Evolutionary conservation across 2,888 invertebrate genomes (phyloP).

Genomic region (Agrochola lota): DNA sequence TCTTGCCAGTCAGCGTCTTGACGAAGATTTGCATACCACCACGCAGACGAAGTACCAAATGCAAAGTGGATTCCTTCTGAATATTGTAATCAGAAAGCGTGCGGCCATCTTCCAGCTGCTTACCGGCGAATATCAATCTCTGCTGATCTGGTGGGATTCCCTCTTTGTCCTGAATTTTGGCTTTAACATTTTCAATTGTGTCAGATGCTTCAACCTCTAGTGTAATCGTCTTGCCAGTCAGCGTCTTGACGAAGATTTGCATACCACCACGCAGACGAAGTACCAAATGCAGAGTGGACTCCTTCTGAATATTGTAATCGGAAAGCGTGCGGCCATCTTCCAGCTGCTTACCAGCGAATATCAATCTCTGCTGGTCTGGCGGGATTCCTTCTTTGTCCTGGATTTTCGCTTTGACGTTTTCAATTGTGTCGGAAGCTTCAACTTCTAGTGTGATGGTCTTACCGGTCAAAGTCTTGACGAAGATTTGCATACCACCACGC

Average conservation of each 20-base stretch:
- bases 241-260: conserved; percentile 72
- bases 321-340: conserved; percentile 59
- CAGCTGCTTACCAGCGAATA: conserved; percentile 60
- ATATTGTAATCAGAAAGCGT: conserved; percentile 71
- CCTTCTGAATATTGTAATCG: conserved; percentile 64
- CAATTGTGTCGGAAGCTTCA: conserved; percentile 60
- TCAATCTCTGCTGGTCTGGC: conserved; percentile 58
- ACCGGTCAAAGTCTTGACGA: conserved; percentile 57
- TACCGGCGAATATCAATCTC: conserved; percentile 70
- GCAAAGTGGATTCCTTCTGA: conserved; percentile 70
- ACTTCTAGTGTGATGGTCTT: conserved; percentile 61
- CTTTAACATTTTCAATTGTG: conserved; percentile 71
- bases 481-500: conserved; percentile 63
- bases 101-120: conserved; percentile 71
- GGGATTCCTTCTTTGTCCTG: conserved; percentile 63
- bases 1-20: conserved; percentile 69
- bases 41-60: conserved; percentile 67
- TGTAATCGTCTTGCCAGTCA: conserved; percentile 72
- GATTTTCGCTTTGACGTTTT: conserved; percentile 61
- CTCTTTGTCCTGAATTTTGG: conserved; percentile 72
- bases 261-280: conserved; percentile 71
- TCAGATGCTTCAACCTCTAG: conserved; percentile 70
- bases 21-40: conserved; percentile 73
- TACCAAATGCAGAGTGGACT: conserved; percentile 67
- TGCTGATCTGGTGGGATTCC: conserved; percentile 72